A percentile compares a stretch with the other conserved stretches of the same genome.
These are phyloP conservation scores for Trogon melanurus DNA, from an alignment of 2,113 vertebrate species.

Conservation along the genomic window DNA sequence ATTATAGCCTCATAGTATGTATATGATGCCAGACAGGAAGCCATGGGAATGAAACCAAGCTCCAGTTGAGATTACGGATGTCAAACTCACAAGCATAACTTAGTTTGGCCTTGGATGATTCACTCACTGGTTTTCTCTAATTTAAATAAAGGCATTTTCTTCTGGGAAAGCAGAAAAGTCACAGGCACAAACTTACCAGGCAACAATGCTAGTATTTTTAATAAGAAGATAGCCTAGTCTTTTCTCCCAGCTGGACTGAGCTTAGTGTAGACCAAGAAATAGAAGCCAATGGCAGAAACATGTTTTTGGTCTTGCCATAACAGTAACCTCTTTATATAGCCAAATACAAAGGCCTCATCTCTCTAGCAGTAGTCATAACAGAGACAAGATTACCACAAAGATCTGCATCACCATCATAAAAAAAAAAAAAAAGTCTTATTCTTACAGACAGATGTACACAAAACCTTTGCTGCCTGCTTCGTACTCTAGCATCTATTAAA, in stretches of 20 bases:
- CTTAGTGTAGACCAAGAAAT: background rate
- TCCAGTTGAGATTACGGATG: background rate
- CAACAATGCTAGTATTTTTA: background rate
- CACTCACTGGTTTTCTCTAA: background rate
- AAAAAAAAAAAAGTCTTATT: background rate
- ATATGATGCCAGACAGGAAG: background rate
- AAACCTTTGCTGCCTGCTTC: background rate
- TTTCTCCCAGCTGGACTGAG: background rate
- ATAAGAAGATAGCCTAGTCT: background rate
- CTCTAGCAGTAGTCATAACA: background rate
- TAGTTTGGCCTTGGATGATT: background rate
- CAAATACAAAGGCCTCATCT: background rate
- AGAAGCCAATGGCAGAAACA: background rate
- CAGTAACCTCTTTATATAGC: background rate
- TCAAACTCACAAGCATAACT: background rate
- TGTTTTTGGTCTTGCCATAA: background rate
- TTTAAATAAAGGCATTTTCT: background rate
- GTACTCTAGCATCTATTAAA: background rate
- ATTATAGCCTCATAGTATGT: constrained; percentile 1
- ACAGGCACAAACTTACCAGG: background rate
- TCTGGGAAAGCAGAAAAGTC: background rate
- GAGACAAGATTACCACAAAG: background rate
- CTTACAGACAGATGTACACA: background rate
- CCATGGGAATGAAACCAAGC: background rate
- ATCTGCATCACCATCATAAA: background rate